Conservation (phyloP, 2,113 vertebrate species). For the Narcine bancroftii region DNA sequence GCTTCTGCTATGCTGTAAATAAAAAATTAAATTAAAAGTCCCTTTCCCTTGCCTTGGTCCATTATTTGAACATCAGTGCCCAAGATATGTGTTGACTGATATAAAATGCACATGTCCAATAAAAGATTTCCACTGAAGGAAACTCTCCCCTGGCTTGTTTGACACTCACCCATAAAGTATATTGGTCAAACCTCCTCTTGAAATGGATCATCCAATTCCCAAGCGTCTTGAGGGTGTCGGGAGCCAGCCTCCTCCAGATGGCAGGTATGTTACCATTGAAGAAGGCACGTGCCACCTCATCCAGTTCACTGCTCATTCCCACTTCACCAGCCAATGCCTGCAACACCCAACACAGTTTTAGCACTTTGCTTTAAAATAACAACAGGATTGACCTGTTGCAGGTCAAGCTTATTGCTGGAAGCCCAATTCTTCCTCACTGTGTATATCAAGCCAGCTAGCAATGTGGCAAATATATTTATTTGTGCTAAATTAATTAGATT, state of each 20-base stretch:
- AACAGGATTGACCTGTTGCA: no score
- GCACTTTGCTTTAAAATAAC: neutral
- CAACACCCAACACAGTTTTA: neutral
- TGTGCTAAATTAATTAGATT: no score
- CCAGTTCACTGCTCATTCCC: conserved; percentile 89
- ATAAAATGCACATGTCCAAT: neutral
- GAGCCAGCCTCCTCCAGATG: conserved; percentile 84
- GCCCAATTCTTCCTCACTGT: neutral
- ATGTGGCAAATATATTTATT: no score
- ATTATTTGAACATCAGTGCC: neutral
- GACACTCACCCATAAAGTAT: conserved; percentile 70
- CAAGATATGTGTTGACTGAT: neutral
- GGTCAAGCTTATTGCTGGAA: no score
- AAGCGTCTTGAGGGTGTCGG: conserved; percentile 81
- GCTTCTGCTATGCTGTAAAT: no score
- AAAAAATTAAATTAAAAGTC: no score
- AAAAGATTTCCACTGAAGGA: neutral
- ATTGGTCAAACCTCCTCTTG: conserved; percentile 71
- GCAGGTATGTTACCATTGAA: conserved; percentile 78
- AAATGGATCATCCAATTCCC: conserved; percentile 90
- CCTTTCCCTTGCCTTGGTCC: neutral
- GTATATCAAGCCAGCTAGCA: neutral
- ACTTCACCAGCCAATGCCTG: conserved; percentile 90
- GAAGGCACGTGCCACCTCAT: conserved; percentile 76
- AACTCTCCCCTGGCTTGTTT: neutral